Evolutionary conservation across 1,140 invertebrate species (phyloP).

Genomic region (Cyclargus thomasi): DNA sequence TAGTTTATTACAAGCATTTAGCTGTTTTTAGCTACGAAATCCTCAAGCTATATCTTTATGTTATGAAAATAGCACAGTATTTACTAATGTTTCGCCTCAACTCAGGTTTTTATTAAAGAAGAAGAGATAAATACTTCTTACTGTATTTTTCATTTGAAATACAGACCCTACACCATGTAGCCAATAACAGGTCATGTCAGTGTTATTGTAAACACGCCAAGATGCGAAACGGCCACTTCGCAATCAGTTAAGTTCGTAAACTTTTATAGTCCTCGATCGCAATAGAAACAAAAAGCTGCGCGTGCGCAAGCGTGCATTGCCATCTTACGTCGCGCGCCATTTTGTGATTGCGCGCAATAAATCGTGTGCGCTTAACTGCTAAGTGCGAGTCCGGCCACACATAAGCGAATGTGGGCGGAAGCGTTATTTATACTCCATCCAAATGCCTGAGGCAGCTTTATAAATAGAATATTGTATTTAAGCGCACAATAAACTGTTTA

Average conservation of each 20-base stretch:
- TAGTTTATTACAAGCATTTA: no score
- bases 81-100: no score
- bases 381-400: slow-evolving; percentile 37
- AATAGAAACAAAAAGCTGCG: slow-evolving; percentile 21
- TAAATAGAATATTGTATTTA: slow-evolving; percentile 13
- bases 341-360: slow-evolving; percentile 51
- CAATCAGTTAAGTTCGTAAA: not conserved
- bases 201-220: no score
- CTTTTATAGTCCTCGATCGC: not conserved
- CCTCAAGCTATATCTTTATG: no score
- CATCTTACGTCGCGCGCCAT: slow-evolving; percentile 40
- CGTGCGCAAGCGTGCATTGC: slow-evolving; percentile 23
- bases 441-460: slow-evolving; percentile 16
- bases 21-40: no score
- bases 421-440: slow-evolving; percentile 34
- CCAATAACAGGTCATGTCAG: no score
- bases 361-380: slow-evolving; percentile 41
- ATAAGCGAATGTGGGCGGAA: slow-evolving; percentile 41
- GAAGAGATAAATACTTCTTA: no score
- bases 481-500: not conserved
- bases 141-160: no score
- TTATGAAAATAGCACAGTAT: no score
- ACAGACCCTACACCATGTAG: no score
- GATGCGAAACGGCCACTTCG: not conserved
- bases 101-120: no score